Base-by-base conservation (phyloP, 2,113 vertebrate species). In the Bagarius yarrelli region DNA sequence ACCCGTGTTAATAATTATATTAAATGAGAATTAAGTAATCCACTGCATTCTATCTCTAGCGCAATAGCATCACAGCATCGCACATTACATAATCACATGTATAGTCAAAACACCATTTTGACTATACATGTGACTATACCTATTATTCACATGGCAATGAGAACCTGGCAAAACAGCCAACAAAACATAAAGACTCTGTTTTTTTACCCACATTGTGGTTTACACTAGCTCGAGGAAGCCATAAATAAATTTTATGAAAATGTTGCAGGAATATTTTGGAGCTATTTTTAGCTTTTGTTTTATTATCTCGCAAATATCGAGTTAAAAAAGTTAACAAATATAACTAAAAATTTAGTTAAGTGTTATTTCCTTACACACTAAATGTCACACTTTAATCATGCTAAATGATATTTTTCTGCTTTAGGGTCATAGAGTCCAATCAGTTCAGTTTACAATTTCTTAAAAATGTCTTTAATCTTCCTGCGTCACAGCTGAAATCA, bases 51-150 rank as follows among this genome's bases (percentile, higher is more conserved):
- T 21, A 80, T 76, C 77, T 83, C 36, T 71, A 60, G 63, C 70
- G 80, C 85, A 86, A 87, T 77, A 85, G 83, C 71, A 81, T 75
- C 60, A 79, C 86, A 87, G 59, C 57, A 50, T 67, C 81, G 76
- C 27, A 70, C 50, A 66, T 57, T 83, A 73, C 60, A 83, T 32
- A 79, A 59, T n/a, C n/a, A n/a, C n/a, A n/a, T n/a, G n/a, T n/a
- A n/a, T n/a, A n/a, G n/a, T n/a, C n/a, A n/a, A n/a, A n/a, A n/a
- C n/a, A n/a, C n/a, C n/a, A n/a, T n/a, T n/a, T n/a, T n/a, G n/a
- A n/a, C n/a, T n/a, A n/a, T n/a, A n/a, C n/a, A n/a, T n/a, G n/a
- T n/a, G n/a, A n/a, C n/a, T n/a, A n/a, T n/a, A n/a, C n/a, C n/a
- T n/a, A n/a, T n/a, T n/a, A n/a, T n/a, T n/a, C n/a, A n/a, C n/a